phyloP scores from a whole-genome alignment of 2,113 vertebrate species.

The Corynorhinus townsendii region DNA sequence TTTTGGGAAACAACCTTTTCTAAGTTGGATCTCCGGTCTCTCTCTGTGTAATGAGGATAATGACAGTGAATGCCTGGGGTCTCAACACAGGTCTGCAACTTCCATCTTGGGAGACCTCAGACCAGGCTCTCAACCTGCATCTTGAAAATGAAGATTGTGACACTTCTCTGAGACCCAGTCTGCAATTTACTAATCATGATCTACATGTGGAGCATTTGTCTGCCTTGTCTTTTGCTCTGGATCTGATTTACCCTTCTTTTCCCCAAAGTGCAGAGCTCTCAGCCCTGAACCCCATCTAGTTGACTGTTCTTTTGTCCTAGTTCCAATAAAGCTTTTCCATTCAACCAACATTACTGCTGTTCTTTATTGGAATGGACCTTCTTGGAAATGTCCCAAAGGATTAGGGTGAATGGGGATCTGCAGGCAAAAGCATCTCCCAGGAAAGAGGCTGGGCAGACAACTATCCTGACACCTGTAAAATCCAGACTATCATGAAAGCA shows the following conservation, averaged over 20 bases:
- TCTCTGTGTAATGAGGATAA: background rate
- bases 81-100: background rate
- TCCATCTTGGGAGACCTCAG: background rate
- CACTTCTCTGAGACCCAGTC: rapidly evolving
- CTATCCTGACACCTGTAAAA: background rate
- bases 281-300: background rate
- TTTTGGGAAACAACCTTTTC: background rate
- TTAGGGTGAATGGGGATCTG: background rate
- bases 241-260: background rate
- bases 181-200: rapidly evolving
- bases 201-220: rapidly evolving
- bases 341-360: background rate
- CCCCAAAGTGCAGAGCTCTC: background rate
- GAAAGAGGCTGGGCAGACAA: background rate
- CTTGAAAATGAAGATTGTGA: background rate
- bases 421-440: background rate
- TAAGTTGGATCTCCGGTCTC: background rate
- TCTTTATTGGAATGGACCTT: background rate
- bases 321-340: background rate
- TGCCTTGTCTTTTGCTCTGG: background rate
- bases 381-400: background rate
- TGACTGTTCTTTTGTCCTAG: background rate
- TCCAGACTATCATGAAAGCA: background rate
- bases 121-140: background rate
- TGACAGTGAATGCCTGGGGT: background rate